phyloP scores from a whole-genome alignment of 2,113 vertebrate species.

The Panthera leo region DNA sequence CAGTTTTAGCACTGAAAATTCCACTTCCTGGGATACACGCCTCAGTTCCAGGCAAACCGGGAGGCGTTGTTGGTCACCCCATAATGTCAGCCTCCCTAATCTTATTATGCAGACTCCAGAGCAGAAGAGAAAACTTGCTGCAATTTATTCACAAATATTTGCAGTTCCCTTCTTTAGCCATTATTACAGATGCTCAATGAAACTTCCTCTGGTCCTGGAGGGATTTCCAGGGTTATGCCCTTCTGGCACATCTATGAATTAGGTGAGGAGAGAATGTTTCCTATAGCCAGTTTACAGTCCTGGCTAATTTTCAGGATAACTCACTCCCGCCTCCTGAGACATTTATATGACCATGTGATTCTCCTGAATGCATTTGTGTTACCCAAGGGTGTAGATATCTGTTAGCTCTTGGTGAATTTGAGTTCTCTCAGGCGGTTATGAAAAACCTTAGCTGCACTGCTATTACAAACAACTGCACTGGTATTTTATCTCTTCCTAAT shows the following conservation, averaged over 20 bases:
- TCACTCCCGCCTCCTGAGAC: background rate
- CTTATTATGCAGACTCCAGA: background rate
- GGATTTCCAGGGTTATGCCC: background rate
- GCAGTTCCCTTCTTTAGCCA: background rate
- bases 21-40: background rate
- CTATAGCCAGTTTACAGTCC: background rate
- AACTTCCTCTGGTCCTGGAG: background rate
- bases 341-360: background rate
- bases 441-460: background rate
- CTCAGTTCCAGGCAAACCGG: background rate
- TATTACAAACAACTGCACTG: background rate
- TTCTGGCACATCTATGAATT: background rate
- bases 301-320: constrained; percentile 43
- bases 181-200: background rate
- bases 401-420: background rate
- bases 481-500: constrained; percentile 27
- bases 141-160: background rate
- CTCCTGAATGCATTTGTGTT: background rate
- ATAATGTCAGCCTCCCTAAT: background rate
- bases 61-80: background rate
- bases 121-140: background rate
- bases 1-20: background rate
- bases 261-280: constrained; percentile 31
- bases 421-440: background rate
- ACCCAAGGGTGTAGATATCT: background rate